Conservation (phyloP, 2,113 vertebrate genomes). For the Lucifuga dentata region DNA sequence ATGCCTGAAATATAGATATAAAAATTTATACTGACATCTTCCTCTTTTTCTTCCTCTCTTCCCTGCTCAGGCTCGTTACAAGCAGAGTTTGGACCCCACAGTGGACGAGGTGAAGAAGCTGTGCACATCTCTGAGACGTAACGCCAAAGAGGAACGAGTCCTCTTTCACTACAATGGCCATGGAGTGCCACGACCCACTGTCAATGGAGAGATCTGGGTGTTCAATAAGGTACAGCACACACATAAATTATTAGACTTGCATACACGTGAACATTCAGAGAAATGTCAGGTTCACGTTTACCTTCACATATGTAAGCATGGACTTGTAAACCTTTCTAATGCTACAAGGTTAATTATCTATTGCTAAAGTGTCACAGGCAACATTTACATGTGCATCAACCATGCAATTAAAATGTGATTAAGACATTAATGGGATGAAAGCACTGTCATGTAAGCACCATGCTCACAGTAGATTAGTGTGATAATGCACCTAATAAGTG, state of each 20-base stretch:
- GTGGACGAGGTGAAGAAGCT: conserved; percentile 99
- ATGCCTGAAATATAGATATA: not conserved
- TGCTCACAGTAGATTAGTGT: not conserved
- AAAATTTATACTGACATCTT: not conserved
- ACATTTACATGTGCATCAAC: not conserved
- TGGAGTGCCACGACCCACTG: conserved; percentile 94
- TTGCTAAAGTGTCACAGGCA: not conserved
- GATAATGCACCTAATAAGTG: not conserved
- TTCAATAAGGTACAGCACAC: conserved; percentile 93
- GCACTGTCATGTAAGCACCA: not conserved
- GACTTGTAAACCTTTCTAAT: not conserved
- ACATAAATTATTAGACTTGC: not conserved
- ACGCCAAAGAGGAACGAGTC: conserved; percentile 97
- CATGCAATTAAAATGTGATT: conserved; percentile 5
- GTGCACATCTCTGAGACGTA: conserved; percentile 93
- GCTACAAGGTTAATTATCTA: not conserved
- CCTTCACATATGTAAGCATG: not conserved
- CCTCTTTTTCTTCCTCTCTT: conserved; percentile 6
- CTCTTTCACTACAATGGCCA: conserved; percentile 99
- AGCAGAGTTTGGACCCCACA: conserved; percentile 97
- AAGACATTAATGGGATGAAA: not conserved
- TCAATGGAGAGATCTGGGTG: conserved; percentile 99
- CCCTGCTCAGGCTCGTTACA: conserved; percentile 90
- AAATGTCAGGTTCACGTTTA: not conserved
- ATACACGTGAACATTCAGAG: not conserved